Percentiles rank a stretch among this genome's conserved stretches.
phyloP scores from a whole-genome alignment of 2,888 invertebrate genomes.

The Clunio marinus region DNA sequence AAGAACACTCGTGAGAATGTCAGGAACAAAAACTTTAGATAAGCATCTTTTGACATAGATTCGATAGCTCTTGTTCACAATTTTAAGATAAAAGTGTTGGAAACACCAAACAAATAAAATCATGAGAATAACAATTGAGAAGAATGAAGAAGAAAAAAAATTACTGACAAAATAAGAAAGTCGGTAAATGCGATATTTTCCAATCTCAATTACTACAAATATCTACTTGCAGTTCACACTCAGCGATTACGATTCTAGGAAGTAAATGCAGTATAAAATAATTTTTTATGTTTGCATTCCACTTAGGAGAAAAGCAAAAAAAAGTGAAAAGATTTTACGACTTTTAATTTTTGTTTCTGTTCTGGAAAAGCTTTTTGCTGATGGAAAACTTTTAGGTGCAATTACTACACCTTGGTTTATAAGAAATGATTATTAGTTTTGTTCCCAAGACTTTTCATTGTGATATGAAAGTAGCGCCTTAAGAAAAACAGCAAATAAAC shows the following conservation, averaged over 20 bases:
- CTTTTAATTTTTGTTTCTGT: not conserved
- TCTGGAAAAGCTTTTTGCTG: not conserved
- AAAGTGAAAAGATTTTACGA: not conserved
- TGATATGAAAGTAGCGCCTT: too few species aligned
- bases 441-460: constrained; percentile 1
- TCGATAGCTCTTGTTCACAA: not conserved
- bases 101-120: too few species aligned
- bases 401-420: constrained; percentile 12
- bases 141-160: too few species aligned
- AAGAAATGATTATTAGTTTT: constrained; percentile 23
- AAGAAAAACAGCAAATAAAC: too few species aligned
- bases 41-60: constrained; percentile 16
- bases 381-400: not conserved
- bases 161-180: not conserved
- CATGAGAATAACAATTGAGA: not conserved
- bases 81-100: not conserved
- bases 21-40: not conserved
- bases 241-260: not conserved
- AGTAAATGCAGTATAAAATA: not conserved
- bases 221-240: not conserved
- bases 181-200: constrained; percentile 1
- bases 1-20: not conserved
- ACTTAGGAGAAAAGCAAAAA: too few species aligned
- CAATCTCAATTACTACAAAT: not conserved
- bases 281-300: not conserved